Percentiles rank a stretch among this genome's conserved stretches.
Conservation (phyloP, 2,113 vertebrate genomes). For the Pelmatolapia mariae region DNA sequence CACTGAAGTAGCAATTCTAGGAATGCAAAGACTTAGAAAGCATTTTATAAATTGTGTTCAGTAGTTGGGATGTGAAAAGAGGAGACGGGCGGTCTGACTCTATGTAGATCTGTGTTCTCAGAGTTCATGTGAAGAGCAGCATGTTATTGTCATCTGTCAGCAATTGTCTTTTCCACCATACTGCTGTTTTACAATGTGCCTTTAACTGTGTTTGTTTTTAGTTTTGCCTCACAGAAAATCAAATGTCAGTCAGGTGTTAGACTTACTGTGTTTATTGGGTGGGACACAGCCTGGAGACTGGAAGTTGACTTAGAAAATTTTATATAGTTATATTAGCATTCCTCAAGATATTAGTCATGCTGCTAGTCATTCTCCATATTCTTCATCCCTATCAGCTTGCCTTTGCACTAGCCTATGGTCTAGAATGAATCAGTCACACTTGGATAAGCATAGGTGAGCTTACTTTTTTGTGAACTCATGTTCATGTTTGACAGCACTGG, state of each 20-base stretch:
- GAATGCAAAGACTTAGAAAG: background rate
- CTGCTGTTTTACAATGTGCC: conserved; percentile 42
- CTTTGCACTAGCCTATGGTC: background rate
- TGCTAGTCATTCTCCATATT: background rate
- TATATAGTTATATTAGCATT: background rate
- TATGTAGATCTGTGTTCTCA: background rate
- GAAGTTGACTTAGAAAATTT: background rate
- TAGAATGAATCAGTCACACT: background rate
- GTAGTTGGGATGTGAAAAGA: conserved; percentile 3
- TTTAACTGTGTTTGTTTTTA: conserved; percentile 29
- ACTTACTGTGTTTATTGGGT: background rate
- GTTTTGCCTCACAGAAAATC: conserved; percentile 7
- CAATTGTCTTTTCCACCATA: conserved; percentile 12
- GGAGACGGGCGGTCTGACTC: background rate
- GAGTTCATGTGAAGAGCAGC: background rate
- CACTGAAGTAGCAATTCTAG: background rate
- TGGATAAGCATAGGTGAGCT: background rate
- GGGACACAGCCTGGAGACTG: background rate
- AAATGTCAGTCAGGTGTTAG: conserved; percentile 20
- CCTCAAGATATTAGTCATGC: conserved; percentile 8
- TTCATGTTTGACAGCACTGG: background rate
- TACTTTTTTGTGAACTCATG: background rate
- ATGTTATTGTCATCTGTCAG: conserved; percentile 44
- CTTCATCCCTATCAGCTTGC: background rate
- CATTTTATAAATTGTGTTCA: background rate